Evolutionary conservation across 2,888 invertebrate genomes (phyloP).

Genomic region (Pocota personata): DNA sequence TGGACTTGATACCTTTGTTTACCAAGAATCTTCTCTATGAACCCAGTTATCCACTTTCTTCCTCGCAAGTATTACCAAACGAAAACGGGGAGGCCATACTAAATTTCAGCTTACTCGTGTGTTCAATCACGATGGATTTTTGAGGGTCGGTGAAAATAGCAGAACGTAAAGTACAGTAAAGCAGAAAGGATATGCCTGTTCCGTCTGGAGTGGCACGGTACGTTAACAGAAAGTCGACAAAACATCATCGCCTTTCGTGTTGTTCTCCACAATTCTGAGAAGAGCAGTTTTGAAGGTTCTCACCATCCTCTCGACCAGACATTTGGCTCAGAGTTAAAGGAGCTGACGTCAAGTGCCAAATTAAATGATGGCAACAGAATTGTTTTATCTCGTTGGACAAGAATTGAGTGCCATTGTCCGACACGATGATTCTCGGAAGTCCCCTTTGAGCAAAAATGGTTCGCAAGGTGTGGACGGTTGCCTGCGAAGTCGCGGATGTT

Average conservation of each 20-base stretch:
- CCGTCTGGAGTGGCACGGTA: neutral
- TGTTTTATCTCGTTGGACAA: neutral
- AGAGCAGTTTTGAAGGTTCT: too few relatives aligned
- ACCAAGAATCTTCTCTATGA: neutral
- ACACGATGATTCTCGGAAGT: neutral
- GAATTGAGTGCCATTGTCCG: neutral
- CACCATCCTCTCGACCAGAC: neutral
- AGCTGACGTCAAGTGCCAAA: neutral
- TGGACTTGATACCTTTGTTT: neutral
- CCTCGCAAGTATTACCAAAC: neutral
- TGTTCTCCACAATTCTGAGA: neutral
- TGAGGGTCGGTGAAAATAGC: neutral
- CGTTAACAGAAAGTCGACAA: neutral
- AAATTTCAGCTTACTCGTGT: too few relatives aligned
- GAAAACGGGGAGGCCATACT: neutral
- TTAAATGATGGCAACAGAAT: neutral
- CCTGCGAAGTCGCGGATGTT: neutral
- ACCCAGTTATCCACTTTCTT: neutral
- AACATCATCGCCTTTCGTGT: neutral
- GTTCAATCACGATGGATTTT: neutral
- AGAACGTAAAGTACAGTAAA: neutral
- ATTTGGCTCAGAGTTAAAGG: conserved; percentile 2
- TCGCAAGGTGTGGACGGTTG: neutral
- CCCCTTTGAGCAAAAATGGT: neutral
- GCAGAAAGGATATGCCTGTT: neutral